Evolutionary conservation across 2,888 invertebrate genomes (phyloP).

Genomic region (Parnassius glacialis): DNA sequence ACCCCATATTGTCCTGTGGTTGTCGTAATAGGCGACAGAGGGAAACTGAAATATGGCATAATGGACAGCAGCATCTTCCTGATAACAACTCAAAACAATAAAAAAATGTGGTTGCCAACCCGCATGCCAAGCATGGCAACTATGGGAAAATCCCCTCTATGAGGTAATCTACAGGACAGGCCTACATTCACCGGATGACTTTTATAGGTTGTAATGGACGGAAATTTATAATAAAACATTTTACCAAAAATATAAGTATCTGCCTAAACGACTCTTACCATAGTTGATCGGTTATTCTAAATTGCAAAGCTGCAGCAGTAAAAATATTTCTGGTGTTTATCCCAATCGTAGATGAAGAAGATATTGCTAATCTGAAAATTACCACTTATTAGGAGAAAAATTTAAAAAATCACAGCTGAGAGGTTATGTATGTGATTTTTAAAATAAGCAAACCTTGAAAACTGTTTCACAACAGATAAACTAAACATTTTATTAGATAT

Average conservation of each 20-base stretch:
- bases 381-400: neutral
- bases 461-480: conserved; percentile 57
- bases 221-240: neutral
- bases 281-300: conserved; percentile 65
- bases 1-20: too few relatives aligned
- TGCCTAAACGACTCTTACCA: conserved; percentile 50
- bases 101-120: too few relatives aligned
- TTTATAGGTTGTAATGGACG: too few relatives aligned
- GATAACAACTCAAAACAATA: too few relatives aligned
- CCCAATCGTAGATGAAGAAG: conserved; percentile 42
- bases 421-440: conserved; percentile 6
- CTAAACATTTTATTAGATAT: conserved; percentile 46
- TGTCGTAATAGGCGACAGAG: too few relatives aligned
- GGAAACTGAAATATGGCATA: too few relatives aligned
- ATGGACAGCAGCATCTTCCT: too few relatives aligned
- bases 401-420: neutral
- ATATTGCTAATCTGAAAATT: conserved; percentile 57
- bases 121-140: too few relatives aligned
- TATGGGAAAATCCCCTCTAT: too few relatives aligned
- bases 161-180: too few relatives aligned
- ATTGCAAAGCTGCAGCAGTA: conserved; percentile 53
- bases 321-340: conserved; percentile 47
- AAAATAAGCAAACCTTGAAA: conserved; percentile 49
- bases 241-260: neutral
- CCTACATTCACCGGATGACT: too few relatives aligned